Evolutionary conservation across 2,888 invertebrate species (phyloP).

Genomic region (Halocaridina rubra): DNA sequence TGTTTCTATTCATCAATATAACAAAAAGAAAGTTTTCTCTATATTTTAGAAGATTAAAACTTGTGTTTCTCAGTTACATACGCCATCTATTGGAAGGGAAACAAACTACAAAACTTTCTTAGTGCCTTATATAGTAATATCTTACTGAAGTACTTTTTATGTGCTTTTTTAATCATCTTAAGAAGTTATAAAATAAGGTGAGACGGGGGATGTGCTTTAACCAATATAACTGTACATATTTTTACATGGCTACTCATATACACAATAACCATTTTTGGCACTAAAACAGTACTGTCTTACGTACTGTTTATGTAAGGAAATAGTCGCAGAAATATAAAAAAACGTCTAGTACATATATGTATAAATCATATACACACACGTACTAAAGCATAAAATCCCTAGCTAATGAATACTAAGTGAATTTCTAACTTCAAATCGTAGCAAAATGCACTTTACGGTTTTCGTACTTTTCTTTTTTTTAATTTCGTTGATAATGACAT

Average conservation of each 20-base stretch:
- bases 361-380: background rate
- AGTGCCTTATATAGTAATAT: constrained; percentile 12
- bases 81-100: background rate
- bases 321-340: background rate
- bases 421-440: too few species aligned
- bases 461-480: too few species aligned
- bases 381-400: background rate
- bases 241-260: constrained; percentile 44
- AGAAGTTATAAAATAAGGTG: constrained; percentile 20
- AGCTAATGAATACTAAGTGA: background rate
- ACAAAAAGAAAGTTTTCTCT: too few species aligned
- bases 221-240: constrained; percentile 35
- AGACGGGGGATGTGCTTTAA: constrained; percentile 34
- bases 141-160: too few species aligned
- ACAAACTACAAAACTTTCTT: constrained; percentile 1
- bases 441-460: too few species aligned
- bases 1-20: too few species aligned
- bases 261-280: constrained; percentile 49
- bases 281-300: constrained; percentile 26
- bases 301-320: background rate
- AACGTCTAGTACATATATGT: background rate
- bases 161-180: constrained; percentile 24
- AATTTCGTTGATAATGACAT: too few species aligned
- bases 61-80: background rate
- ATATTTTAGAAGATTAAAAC: too few species aligned